Evolutionary conservation across 2,113 vertebrate genomes (phyloP), one percentile per base, ranked within the genome.

Genomic region (Xiphophorus hellerii): DNA sequence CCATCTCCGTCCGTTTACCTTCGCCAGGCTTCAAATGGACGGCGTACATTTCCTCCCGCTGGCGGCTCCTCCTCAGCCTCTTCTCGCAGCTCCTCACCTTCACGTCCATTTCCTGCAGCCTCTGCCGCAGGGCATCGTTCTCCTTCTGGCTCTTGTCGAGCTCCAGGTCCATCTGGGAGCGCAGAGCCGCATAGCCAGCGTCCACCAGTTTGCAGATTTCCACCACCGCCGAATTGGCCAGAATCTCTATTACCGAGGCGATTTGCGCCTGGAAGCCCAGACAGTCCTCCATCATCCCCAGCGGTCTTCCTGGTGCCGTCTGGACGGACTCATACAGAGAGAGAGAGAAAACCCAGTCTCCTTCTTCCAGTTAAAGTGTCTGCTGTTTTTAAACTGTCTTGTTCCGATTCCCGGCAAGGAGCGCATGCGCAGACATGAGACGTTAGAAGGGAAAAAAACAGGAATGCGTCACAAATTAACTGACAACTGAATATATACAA

Each of bases 171-270:
- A 92, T 87, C 84, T 93, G 87, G 22, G 87, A 81, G 54, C 89
- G 87, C 71, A 93, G 84, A 58, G 86, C 88, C 22, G 89, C 87
- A 68, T 87, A 90, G 3, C 90, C 91, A 25, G 92, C 92, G 6
- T 93, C 90, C 70, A 93, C 91, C 76, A 93, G 82, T 3, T 88
- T 91, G 65, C 92, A 93, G 69, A 93, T 93, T 74, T 93, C 89
- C 28, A 84, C 84, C 82, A 93, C 92, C 17, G 92, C 92, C 5
- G 92, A 93, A 31, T 93, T 92, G 15, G 91, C 92, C 72, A 93
- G 29, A 1, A 92, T 81, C 84, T 93, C 91, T 6, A 92, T 86
- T 2, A 93, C 87, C 13, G 91, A 92, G 58, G 90, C 90, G 71
- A 93, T 90, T n/a, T 92, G 91, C 62, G 87, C 82, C 1, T 93